A percentile compares a stretch with the other conserved stretches of the same genome.
These are phyloP conservation scores for Diarsia brunnea DNA, from an alignment of 2,888 invertebrate species.

Conservation along the genomic window DNA sequence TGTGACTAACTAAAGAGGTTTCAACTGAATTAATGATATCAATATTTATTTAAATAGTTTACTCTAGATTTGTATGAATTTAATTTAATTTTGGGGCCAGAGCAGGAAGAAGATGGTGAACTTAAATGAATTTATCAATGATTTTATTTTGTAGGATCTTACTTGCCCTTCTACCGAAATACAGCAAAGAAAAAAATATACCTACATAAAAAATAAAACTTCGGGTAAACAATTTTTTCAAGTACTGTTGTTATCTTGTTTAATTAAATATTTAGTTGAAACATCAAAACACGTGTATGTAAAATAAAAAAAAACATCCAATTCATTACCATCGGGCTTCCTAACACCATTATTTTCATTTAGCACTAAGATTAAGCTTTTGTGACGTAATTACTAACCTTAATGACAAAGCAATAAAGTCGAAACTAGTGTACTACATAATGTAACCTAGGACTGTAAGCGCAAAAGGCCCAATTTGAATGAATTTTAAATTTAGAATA, in stretches of 20 bases:
- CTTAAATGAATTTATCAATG: not conserved
- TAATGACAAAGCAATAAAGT: constrained; percentile 56
- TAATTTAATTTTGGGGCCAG: not conserved
- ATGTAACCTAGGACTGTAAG: constrained; percentile 43
- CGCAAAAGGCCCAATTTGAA: constrained; percentile 46
- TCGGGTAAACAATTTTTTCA: not conserved
- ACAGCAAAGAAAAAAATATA: not conserved
- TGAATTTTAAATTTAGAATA: constrained; percentile 40
- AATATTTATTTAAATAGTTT: not conserved
- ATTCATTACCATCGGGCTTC: constrained; percentile 45
- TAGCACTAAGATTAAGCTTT: constrained; percentile 38
- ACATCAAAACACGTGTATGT: constrained; percentile 12
- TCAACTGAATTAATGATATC: constrained; percentile 23
- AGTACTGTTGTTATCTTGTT: not conserved
- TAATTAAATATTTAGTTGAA: constrained; percentile 28
- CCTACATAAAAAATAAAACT: not conserved
- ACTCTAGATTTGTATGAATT: not conserved
- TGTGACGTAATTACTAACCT: constrained; percentile 43
- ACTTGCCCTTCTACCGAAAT: not conserved
- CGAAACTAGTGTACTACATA: constrained; percentile 20
- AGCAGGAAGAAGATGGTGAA: not conserved
- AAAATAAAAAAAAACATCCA: constrained; percentile 13
- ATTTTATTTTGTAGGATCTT: not conserved
- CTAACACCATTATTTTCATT: constrained; percentile 24
- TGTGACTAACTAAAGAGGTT: constrained; percentile 34